phyloP scores from a whole-genome alignment of 1,140 invertebrate genomes.

The Caenorhabditis brenneri region DNA sequence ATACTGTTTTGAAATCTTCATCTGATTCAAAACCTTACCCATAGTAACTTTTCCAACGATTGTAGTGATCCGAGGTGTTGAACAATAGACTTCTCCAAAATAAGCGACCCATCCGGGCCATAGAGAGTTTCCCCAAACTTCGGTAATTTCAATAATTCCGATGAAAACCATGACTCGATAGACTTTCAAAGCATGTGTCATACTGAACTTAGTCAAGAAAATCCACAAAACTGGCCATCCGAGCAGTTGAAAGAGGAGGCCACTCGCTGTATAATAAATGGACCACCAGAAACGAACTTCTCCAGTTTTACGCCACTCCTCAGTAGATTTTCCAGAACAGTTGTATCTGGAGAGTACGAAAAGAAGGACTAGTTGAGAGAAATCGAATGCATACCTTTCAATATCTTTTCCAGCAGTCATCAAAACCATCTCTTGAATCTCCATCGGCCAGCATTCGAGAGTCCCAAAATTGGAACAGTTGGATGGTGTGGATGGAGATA shows the following conservation, averaged over 20 bases:
- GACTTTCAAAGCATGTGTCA: conserved; percentile 6
- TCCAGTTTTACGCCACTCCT: not conserved
- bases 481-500: not conserved
- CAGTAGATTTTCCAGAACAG: not conserved
- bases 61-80: not conserved
- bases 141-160: not conserved
- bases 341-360: not conserved
- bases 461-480: not conserved
- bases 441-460: not conserved
- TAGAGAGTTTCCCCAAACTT: not conserved
- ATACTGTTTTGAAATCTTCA: not conserved
- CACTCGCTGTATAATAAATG: not conserved
- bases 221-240: not conserved
- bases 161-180: not conserved
- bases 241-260: not conserved
- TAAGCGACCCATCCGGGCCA: not conserved
- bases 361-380: not conserved
- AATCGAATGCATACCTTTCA: not conserved
- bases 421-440: not conserved
- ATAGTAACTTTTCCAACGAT: not conserved
- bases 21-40: not conserved
- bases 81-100: not conserved
- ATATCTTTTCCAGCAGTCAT: not conserved
- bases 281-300: not conserved
- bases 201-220: not conserved